Conservation (phyloP, 64 coral and sea anemone genomes). For the Porites lutea region DNA sequence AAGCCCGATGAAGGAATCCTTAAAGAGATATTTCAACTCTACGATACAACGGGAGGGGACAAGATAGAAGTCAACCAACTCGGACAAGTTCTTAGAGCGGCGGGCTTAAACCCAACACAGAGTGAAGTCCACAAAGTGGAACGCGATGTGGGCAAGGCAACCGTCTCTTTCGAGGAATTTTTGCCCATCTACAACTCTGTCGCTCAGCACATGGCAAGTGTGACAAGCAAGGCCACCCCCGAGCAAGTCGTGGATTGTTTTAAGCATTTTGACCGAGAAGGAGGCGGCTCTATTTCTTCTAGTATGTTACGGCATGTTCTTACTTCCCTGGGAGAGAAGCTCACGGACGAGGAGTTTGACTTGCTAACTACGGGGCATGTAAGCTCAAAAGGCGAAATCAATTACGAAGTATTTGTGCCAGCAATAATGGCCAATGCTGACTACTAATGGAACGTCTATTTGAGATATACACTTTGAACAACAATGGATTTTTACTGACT, state of each 20-base stretch:
- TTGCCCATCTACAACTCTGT: constrained; percentile 90
- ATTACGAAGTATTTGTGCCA: constrained; percentile 71
- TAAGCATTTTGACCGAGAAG: constrained; percentile 88
- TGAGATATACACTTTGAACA: neutral
- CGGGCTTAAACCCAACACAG: constrained; percentile 91
- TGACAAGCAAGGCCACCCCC: constrained; percentile 59
- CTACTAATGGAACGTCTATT: neutral
- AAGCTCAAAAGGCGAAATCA: constrained; percentile 84
- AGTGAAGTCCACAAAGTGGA: constrained; percentile 90
- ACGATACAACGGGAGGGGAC: constrained; percentile 89
- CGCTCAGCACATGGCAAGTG: constrained; percentile 69
- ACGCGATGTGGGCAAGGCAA: constrained; percentile 82
- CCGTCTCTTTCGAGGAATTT: constrained; percentile 90
- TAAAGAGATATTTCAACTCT: constrained; percentile 94
- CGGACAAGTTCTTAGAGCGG: constrained; percentile 84
- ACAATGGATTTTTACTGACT: neutral
- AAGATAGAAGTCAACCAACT: constrained; percentile 78
- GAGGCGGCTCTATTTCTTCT: constrained; percentile 78
- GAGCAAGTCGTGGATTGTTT: constrained; percentile 96
- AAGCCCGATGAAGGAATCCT: constrained; percentile 73
- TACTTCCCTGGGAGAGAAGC: constrained; percentile 92
- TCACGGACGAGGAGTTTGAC: constrained; percentile 93
- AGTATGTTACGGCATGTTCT: constrained; percentile 89
- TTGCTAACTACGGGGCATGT: constrained; percentile 74
- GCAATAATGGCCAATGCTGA: constrained; percentile 40